Base-by-base conservation (phyloP, 2,888 invertebrate species). In the Protodeltote pygarga region DNA sequence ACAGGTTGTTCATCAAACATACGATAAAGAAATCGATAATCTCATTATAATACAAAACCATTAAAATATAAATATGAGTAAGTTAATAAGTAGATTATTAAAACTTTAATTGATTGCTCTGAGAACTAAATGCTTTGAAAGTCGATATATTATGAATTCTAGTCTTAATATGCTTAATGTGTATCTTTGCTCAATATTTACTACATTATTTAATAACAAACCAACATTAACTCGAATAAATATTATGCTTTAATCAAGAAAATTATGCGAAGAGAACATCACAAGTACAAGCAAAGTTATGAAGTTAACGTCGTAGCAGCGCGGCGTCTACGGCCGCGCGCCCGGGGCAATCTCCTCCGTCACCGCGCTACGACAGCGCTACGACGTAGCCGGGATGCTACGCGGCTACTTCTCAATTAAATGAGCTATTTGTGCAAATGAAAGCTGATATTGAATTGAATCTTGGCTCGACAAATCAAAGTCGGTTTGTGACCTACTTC, bases 371-470 rank as follows among this genome's bases (percentile, higher is more conserved):
- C 47, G 33, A 20, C 28, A 38, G 16, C 5, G 48, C 54, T 48
- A 55, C 48, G 48, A 6, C 47, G 44, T 48, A 48, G 48, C 28
- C 3, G 0, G 5, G 5, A 3, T 8, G 42, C 52, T 50, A 31
- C 45, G 39, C 29, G n/a, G 27, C 29, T 21, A 51, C 34, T 34
- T 17, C 28, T 42, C 42, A 47, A 58, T 42, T 47, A 42, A 39
- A 15, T 31, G 34, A 38, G 21, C 32, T 39, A 49, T 49, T 40
- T 57, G 25, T 34, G 14, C 35, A 32, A 49, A 21, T 38, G 28
- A 38, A 47, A 16, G 11, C 20, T 17, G 20, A 28, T 29, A 32
- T 40, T 32, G 13, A 17, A 28, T 41, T 24, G 9, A 27, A 20
- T 25, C 13, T 24, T 14, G 16, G 2, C 27, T 46, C 34, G 2